phyloP scores from a whole-genome alignment of 2,113 vertebrate species.

The Fulica atra region DNA sequence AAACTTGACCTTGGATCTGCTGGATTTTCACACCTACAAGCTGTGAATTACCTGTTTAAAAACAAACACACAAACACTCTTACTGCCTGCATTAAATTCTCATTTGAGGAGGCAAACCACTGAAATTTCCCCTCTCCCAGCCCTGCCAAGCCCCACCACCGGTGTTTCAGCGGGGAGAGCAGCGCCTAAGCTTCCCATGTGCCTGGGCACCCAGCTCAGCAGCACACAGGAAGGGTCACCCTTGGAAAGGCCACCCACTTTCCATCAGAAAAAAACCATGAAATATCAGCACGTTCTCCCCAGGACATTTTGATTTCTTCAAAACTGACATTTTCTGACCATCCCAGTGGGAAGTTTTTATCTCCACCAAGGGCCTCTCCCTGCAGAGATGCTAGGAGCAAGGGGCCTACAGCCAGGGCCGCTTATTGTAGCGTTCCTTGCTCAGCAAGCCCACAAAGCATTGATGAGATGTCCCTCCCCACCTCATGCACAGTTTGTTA shows the following conservation, averaged over 20 bases:
- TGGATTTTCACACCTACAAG: not conserved
- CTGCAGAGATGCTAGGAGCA: not conserved
- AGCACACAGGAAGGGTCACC: not conserved
- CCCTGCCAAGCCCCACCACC: accelerated
- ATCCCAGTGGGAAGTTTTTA: not conserved
- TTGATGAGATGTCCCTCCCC: not conserved
- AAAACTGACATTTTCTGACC: not conserved
- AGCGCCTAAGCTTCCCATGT: not conserved
- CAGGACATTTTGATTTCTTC: not conserved
- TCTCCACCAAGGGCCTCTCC: not conserved
- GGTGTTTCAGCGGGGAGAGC: not conserved
- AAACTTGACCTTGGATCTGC: not conserved
- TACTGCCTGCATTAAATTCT: not conserved
- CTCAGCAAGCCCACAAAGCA: not conserved
- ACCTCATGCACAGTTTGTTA: not conserved
- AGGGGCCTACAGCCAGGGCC: not conserved
- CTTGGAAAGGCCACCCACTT: not conserved
- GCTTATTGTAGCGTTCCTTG: not conserved
- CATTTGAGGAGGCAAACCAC: not conserved
- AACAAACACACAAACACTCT: not conserved
- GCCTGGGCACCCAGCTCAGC: not conserved
- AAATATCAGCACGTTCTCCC: not conserved
- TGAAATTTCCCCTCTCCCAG: not conserved
- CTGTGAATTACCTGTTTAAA: not conserved
- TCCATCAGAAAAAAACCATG: not conserved